phyloP scores from a whole-genome alignment of 2,797 vertebrate species.

The Epinephelus coioides region DNA sequence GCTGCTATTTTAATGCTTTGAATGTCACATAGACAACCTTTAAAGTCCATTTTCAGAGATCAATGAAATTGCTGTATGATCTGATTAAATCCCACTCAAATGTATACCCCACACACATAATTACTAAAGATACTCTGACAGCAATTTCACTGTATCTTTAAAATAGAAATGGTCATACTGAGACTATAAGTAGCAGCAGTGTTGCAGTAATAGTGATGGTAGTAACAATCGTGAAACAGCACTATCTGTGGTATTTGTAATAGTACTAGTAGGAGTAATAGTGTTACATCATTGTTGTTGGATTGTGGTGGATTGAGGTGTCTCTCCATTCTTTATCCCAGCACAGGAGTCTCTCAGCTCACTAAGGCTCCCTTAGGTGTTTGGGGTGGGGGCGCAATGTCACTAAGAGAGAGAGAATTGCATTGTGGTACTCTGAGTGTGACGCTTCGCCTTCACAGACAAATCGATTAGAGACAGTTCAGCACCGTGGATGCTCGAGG shows the following conservation, averaged over 20 bases:
- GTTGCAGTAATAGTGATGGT: background rate
- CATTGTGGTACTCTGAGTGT: slow-evolving; percentile 88
- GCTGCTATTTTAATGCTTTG: too few species aligned
- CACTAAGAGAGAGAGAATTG: slow-evolving; percentile 80
- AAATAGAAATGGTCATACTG: background rate
- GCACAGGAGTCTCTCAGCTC: slow-evolving; percentile 54
- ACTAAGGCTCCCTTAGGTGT: slow-evolving; percentile 63
- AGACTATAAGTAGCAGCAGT: background rate
- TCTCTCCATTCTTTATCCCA: slow-evolving; percentile 52
- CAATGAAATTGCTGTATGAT: background rate
- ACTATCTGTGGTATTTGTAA: slow-evolving; percentile 5
- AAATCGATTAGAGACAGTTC: slow-evolving; percentile 99
- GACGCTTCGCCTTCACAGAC: slow-evolving; percentile 93
- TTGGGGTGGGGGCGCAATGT: slow-evolving; percentile 77
- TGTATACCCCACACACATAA: background rate
- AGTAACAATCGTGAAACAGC: background rate
- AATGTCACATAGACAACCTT: too few species aligned
- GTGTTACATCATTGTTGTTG: slow-evolving; percentile 25
- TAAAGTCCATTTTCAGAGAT: background rate
- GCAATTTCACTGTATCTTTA: background rate
- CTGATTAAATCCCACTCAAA: background rate
- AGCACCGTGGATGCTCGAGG: slow-evolving; percentile 89
- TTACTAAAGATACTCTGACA: background rate
- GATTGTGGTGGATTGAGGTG: slow-evolving; percentile 31
- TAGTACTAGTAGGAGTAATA: slow-evolving; percentile 18